phyloP scores from a whole-genome alignment of 64 coral and sea anemone species.

The Montipora foliosa region DNA sequence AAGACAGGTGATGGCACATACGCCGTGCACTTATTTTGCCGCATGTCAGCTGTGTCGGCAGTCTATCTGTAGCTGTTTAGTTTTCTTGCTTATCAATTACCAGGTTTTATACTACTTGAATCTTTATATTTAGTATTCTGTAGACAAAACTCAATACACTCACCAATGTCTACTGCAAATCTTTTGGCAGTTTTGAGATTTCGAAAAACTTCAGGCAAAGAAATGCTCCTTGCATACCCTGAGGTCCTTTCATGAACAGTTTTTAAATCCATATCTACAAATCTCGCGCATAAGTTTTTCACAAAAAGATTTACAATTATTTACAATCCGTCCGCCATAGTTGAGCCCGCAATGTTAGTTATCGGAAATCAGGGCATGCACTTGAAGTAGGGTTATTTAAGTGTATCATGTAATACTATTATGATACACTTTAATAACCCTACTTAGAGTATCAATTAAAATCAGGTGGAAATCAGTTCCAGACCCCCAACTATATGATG shows the following conservation, averaged over 20 bases:
- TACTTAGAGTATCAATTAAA: no score
- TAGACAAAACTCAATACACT: not conserved
- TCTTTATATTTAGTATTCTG: not conserved
- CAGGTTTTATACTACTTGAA: not conserved
- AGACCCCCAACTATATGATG: not conserved
- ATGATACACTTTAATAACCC: no score
- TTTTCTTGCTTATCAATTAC: no score
- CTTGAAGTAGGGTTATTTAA: no score
- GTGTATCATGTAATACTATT: no score
- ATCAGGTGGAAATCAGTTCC: not conserved
- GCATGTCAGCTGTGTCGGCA: no score
- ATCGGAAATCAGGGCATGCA: not conserved
- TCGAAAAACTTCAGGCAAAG: constrained; percentile 91
- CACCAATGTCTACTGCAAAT: constrained; percentile 97
- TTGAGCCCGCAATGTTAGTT: constrained; percentile 48
- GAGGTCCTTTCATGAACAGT: constrained; percentile 24
- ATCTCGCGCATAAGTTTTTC: no score
- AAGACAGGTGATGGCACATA: no score
- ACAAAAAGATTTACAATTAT: not conserved
- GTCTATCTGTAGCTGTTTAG: no score
- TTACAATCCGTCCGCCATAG: constrained; percentile 37
- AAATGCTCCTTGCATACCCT: constrained; percentile 87
- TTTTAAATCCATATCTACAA: constrained; percentile 14
- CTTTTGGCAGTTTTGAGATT: constrained; percentile 92
- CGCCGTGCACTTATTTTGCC: no score